Base-by-base conservation (phyloP, 1,140 invertebrate genomes). In the Idris sp. region DNA sequence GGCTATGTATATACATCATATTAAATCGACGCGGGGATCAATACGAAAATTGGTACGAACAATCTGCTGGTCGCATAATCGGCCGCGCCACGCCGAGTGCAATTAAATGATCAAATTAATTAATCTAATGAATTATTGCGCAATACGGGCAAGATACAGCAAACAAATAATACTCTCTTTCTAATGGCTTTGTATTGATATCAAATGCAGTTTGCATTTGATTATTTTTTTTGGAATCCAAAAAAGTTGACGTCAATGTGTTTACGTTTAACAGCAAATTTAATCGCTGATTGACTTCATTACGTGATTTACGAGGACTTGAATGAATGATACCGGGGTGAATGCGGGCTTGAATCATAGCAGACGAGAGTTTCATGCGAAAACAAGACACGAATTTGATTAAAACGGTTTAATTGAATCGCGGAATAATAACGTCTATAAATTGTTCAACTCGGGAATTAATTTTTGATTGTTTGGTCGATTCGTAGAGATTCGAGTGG, bases 61-160 rank as follows among this genome's bases (percentile, higher is more conserved):
- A 75, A 78, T 78, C 68, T 68, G 51, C 25, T 28, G 31, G 46
- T 56, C 54, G 67, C 64, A 67, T 76, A 75, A 78, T 73, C 59
- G 53, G 3, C 3, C 44, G 26, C 28, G 25, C 26, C 38, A 35
- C 36, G 61, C 51, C 31, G 75, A 62, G 44, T 56, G 59, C 76
- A 69, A 76, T 78, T 74, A 74, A 75, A 74, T 72, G 65, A 78
- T 78, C 69, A 46, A 76, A 72, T 74, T 80, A 78, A 80, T 78
- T 78, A 80, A 77, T 77, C 72, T 72, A 74, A 75, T 80, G 67
- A 74, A 78, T 79, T 77, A 80, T 78, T 76, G 68, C n/a, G n/a
- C n/a, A n/a, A n/a, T n/a, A n/a, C 67, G 51, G 43, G 44, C 56
- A 49, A 54, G 31, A 53, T 53, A 51, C 28, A 61, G 26, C 43